Evolutionary conservation across 2,797 vertebrate species (phyloP).

Genomic region (Odontamblyopus rebecca): DNA sequence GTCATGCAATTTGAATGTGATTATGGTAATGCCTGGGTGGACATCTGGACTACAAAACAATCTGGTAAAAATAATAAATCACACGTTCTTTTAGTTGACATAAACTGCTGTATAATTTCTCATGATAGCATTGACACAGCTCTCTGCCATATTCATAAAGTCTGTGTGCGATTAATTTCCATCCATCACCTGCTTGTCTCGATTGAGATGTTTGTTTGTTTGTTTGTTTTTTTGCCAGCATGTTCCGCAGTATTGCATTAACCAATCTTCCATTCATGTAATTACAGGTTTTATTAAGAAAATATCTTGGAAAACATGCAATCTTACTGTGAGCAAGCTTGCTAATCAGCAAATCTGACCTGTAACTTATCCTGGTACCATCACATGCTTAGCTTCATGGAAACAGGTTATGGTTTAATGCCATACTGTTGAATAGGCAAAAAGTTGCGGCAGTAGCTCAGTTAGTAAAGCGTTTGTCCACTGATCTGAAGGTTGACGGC

Average conservation of each 20-base stretch:
- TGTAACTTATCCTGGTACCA: background rate
- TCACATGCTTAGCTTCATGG: background rate
- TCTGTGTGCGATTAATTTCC: too few species aligned
- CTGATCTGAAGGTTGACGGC: too few species aligned
- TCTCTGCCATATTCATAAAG: too few species aligned
- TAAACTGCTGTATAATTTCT: conserved; percentile 39
- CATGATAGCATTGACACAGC: conserved; percentile 31
- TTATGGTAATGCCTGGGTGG: conserved; percentile 65
- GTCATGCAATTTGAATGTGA: conserved; percentile 60
- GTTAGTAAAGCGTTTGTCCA: too few species aligned
- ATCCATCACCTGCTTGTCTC: background rate
- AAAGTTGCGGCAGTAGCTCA: too few species aligned
- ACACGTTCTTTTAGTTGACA: conserved; percentile 29
- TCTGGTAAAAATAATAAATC: background rate
- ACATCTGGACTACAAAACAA: conserved; percentile 48
- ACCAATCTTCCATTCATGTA: background rate
- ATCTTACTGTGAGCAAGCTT: background rate
- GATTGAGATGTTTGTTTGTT: background rate
- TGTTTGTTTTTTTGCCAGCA: background rate
- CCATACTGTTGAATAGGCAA: background rate
- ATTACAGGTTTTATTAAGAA: background rate
- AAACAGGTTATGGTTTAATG: background rate
- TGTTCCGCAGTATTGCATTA: background rate
- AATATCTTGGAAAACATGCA: background rate
- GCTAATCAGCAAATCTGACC: background rate